Base-by-base conservation (phyloP, 2,797 vertebrate genomes). In the Etheostoma perlongum region DNA sequence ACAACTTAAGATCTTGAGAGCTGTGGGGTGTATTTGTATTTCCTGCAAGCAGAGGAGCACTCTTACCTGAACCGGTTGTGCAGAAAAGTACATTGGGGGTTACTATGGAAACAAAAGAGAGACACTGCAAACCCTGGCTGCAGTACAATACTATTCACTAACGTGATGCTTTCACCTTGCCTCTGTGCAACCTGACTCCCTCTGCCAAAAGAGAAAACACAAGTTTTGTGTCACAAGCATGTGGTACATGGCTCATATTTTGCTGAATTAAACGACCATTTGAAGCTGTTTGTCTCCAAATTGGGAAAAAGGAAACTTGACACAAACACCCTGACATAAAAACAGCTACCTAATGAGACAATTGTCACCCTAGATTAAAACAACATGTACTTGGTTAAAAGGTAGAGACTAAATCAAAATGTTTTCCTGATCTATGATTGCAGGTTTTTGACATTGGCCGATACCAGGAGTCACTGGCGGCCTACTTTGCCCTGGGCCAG, bases 401-500 rank as follows among this genome's bases (percentile, higher is more conserved):
- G 40, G 30, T 57, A 46, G 19, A 48, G 15, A 51, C 15, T 57
- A 65, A 54, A 4, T 40, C 14, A 58, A 4, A 78, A 64, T 23
- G 19, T 40, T 60, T 68, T 59, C 23, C 48, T 15, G 14, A 19
- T 40, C 66, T 62, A 0, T 63, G 1, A 14, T 78, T 71, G 15
- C 92, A 99, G 98, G 98, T 99, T 74, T 99, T 99, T 85, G 97
- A 98, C 88, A 94, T 99, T 65, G 95, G 96, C 93, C 97, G 97
- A 86, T 99, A 99, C 94, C 98, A 99, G 94, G 98, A 99, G 91
- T 97, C 97, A 13, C 89, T 99, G 93, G 98, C 97, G 53, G 97
- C 97, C 71, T 99, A 98, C 94, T 99, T 99, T 78, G 97, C 97
- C 90, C 94, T 99, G 93, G 96, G 97, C 82, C 95, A 95, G 4